Conservation (phyloP, 2,113 vertebrate species). For the Laticauda colubrina region DNA sequence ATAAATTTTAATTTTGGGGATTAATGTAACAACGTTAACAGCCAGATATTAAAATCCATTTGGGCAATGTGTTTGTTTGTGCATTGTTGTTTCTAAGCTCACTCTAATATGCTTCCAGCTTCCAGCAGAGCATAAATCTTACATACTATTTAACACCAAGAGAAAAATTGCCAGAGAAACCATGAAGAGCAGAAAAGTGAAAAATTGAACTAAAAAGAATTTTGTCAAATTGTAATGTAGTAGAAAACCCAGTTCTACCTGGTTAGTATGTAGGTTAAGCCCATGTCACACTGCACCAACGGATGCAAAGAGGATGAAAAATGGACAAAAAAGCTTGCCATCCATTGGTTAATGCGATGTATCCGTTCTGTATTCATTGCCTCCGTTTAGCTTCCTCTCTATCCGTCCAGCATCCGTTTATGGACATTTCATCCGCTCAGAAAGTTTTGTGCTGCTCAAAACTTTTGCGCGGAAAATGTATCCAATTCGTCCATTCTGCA, state of each 20-base stretch:
- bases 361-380: no score
- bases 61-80: rapidly evolving
- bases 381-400: no score
- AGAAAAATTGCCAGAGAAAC: neutral
- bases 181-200: neutral
- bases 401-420: no score
- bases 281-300: no score
- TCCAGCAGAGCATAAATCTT: neutral
- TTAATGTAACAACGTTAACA: neutral
- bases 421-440: no score
- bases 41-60: neutral
- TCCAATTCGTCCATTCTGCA: no score
- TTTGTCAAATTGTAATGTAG: neutral
- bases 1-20: rapidly evolving
- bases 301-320: no score
- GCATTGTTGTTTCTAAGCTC: neutral
- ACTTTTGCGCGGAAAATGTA: no score
- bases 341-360: no score
- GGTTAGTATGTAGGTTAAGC: neutral
- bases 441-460: no score
- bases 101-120: neutral
- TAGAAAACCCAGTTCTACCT: neutral
- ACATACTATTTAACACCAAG: neutral
- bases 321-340: no score
- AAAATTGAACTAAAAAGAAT: neutral